Evolutionary conservation across 2,888 invertebrate species (phyloP).

Genomic region (Arge pagana): DNA sequence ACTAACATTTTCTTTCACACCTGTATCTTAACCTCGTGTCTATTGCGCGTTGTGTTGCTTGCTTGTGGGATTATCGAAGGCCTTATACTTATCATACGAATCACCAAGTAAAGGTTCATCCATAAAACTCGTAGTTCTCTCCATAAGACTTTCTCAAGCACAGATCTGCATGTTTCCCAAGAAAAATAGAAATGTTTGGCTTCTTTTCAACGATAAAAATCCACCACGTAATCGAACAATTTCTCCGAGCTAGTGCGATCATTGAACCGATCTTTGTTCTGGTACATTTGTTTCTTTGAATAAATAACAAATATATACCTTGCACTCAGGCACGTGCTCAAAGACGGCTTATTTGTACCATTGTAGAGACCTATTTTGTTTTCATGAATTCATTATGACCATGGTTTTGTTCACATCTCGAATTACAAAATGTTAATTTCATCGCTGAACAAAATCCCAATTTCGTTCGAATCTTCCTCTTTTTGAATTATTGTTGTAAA

Average conservation of each 20-base stretch:
- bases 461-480: too few relatives aligned
- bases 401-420: background rate
- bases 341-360: conserved; percentile 9
- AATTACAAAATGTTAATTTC: background rate
- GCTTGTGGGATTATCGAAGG: conserved; percentile 33
- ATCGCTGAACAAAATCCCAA: too few relatives aligned
- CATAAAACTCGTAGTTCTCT: conserved; percentile 2
- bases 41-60: conserved; percentile 54
- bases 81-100: too few relatives aligned
- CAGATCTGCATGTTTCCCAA: conserved; percentile 1
- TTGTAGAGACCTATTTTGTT: conserved; percentile 7
- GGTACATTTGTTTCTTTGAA: conserved; percentile 1
- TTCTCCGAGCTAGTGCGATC: too few relatives aligned
- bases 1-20: conserved; percentile 44
- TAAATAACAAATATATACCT: background rate
- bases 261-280: too few relatives aligned
- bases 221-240: too few relatives aligned
- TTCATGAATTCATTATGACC: background rate
- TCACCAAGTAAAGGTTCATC: conserved; percentile 4
- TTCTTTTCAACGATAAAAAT: too few relatives aligned
- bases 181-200: conserved; percentile 1
- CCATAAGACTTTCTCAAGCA: conserved; percentile 13
- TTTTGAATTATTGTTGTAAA: too few relatives aligned
- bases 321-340: conserved; percentile 11
- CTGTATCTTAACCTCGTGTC: conserved; percentile 52